Base-by-base conservation (phyloP, 1,140 invertebrate genomes). In the Aphaenogaster rudis region DNA sequence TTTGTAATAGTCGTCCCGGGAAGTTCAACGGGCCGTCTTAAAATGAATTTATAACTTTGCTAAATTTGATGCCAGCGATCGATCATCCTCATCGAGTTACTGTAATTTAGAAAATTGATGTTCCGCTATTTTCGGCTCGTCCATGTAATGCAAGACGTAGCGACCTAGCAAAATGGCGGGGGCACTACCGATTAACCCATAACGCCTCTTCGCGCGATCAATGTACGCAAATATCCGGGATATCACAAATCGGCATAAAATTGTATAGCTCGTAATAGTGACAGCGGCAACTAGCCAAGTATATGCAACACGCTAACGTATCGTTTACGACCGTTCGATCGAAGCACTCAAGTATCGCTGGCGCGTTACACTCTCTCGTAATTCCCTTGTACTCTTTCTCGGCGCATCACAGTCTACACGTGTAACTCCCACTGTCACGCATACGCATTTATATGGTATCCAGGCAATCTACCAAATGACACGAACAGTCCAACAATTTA, bases 391-490 rank as follows among this genome's bases (percentile, higher is more conserved):
- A 71, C 15, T 69, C 66, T 81, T 81, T 59, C 79, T 81, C 52
- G n/a, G 50, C 17, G 17, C n/a, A 54, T 57, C 48, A 17, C 69
- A 8, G 63, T 15, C 64, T 69, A 67, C 79, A 69, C 48, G 64
- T 21, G 76, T 80, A 79, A 79, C 28, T 54, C 61, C 50, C 59
- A 36, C 28, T 63, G 59, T 79, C 84, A 79, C 76, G 61, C 57
- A 64, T 86, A 79, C 48, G 82, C 76, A 63, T 67, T 67, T 79
- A 69, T 78, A 66, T 8, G 28, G 21, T 45, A 50, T 78, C 84
- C 64, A 42, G 57, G 64, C 77, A 74, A 81, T 84, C 64, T 84
- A 86, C 82, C 89, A 90, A 89, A 89, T 90, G 90, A 90, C 87
- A 74, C 54, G 86, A 90, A 86, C 87, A 78, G 88, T 89, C 86